Base-by-base conservation (phyloP, 2,797 vertebrate species). In the Enteromius thamalakanensis region DNA sequence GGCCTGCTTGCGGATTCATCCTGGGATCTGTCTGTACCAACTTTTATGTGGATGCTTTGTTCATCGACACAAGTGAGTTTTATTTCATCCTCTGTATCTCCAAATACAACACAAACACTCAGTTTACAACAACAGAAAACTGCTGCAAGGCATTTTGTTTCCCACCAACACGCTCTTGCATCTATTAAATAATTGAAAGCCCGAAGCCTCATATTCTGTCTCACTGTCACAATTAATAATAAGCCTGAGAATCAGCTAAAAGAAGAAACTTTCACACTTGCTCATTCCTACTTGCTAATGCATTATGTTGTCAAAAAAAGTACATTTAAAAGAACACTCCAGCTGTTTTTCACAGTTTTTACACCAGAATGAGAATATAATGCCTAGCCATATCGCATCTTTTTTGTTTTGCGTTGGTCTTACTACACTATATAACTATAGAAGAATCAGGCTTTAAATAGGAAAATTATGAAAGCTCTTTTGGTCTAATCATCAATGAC, bases 11-110 rank as follows among this genome's bases (percentile, higher is more conserved):
- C 76, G 98, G 98, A 82, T 99, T 99, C 93, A 99, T 99, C 91
- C 96, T 99, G 83, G 98, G 98, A 86, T 99, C 98, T 17, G 92
- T 99, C 93, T 99, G 98, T 94, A 99, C 98, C 87, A 99, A 98
- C 92, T 97, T 97, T 93, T 99, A 99, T 0, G 98, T 99, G 93
- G 98, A 99, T 53, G 97, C 96, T 0, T 92, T 98, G 92, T 98
- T 99, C 94, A 98, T 99, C 14, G 96, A 99, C 89, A 96, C 95
- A 88, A 95, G 98, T 99, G 94, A 97, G 96, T 90, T 82, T 15
- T 12, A 60, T n/a, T 69, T 76, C 32, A 21, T 75, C 21, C 6
- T 26, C 65, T 37, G 8, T 15, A n/a, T 80, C 6, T 32, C 6
- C 51, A 47, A 49, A 81, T 12, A 21, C 64, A 17, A 40, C 55